Conservation (phyloP, 2,113 vertebrate genomes). For the Boulengeromyrus knoepffleri region DNA sequence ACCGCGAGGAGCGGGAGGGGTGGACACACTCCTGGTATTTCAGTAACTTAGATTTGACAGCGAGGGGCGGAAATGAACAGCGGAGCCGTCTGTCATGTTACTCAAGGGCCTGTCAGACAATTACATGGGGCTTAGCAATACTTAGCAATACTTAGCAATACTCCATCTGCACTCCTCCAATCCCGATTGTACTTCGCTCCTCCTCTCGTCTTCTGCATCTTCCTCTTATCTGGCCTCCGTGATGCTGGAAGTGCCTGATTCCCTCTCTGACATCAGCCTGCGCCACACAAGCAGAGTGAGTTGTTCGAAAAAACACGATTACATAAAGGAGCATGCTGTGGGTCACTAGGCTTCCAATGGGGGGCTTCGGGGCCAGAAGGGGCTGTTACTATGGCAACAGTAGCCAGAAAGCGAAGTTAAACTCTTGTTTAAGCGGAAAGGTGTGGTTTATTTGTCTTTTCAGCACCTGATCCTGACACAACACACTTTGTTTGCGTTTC, state of each 20-base stretch:
- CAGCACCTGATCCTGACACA: not conserved
- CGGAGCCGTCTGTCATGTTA: not conserved
- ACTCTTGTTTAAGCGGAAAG: not conserved
- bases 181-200: not conserved
- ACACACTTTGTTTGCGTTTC: not conserved
- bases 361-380: not conserved
- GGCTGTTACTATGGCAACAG: not conserved
- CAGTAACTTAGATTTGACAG: not conserved
- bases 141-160: not conserved
- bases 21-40: not conserved
- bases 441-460: not conserved
- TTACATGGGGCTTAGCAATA: not conserved
- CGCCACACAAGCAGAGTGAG: not conserved
- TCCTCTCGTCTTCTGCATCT: not conserved
- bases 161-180: not conserved
- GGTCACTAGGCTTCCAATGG: not conserved
- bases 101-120: not conserved
- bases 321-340: not conserved
- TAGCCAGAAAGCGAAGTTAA: not conserved
- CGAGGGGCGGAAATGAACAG: not conserved
- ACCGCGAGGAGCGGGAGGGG: not conserved
- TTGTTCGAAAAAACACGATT: not conserved
- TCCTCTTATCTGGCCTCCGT: not conserved
- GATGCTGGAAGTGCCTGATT: not conserved
- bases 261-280: not conserved